phyloP scores from a whole-genome alignment of 2,797 vertebrate species.

The Helicolenus hilgendorfi region DNA sequence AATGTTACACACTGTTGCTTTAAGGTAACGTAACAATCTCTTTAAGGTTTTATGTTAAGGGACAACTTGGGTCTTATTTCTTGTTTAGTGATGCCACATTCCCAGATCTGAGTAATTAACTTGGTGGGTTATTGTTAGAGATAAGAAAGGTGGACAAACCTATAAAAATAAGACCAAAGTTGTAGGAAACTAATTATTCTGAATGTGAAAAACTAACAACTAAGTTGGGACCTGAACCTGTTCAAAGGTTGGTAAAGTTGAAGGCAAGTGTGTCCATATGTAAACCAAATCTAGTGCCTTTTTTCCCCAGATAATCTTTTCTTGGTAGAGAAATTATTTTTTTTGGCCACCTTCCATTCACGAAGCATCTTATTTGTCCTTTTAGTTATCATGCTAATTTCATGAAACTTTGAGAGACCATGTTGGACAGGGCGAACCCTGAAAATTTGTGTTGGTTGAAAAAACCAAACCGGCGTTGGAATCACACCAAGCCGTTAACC shows the following conservation, averaged over 20 bases:
- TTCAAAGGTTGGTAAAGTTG: not conserved
- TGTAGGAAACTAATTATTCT: not conserved
- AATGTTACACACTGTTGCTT: too few relatives aligned
- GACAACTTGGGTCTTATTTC: not conserved
- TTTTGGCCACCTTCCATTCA: not conserved
- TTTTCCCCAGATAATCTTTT: not conserved
- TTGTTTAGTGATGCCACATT: not conserved
- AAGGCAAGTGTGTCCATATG: not conserved
- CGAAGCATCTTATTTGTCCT: not conserved
- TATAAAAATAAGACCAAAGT: not conserved
- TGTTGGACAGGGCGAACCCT: not conserved
- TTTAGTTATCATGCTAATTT: conserved; percentile 22
- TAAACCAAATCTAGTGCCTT: not conserved
- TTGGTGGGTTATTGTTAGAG: not conserved
- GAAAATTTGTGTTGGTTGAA: not conserved
- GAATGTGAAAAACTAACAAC: not conserved
- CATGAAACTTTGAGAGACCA: conserved; percentile 18
- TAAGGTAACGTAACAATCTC: not conserved
- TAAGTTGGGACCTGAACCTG: not conserved
- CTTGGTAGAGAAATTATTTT: not conserved
- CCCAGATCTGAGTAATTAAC: not conserved
- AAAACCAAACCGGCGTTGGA: not conserved
- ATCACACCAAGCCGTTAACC: conserved; percentile 89
- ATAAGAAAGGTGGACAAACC: not conserved
- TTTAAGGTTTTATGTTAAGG: not conserved